Conservation (phyloP, 2,113 vertebrate genomes). For the Sylvietta virens region DNA sequence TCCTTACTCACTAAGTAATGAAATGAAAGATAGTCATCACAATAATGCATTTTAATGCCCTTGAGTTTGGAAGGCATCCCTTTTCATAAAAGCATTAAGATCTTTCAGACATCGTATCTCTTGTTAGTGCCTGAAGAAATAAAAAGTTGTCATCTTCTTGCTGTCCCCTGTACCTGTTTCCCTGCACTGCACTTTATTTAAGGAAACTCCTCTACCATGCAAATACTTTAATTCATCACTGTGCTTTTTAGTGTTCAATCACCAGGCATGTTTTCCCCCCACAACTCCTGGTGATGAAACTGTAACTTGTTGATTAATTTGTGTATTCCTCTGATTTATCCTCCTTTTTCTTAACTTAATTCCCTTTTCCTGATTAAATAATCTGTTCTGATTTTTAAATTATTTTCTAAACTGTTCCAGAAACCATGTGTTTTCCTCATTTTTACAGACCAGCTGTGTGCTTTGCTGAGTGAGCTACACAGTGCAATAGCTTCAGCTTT, state of each 20-base stretch:
- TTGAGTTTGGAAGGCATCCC: not conserved
- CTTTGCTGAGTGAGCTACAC: slow-evolving; percentile 28
- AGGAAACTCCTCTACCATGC: not conserved
- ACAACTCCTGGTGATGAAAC: not conserved
- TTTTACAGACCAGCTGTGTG: slow-evolving; percentile 2
- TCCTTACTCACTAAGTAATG: not conserved
- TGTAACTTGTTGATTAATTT: not conserved
- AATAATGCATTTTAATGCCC: not conserved
- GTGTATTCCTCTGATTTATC: not conserved
- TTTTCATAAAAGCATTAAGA: not conserved
- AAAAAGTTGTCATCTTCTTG: not conserved
- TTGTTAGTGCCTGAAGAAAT: not conserved
- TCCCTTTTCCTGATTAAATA: not conserved
- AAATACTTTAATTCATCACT: not conserved
- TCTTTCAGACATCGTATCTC: not conserved
- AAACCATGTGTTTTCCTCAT: not conserved
- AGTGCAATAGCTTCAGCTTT: not conserved
- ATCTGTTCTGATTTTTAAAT: not conserved
- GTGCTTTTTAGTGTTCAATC: not conserved
- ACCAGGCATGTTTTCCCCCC: not conserved
- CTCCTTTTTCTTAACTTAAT: not conserved
- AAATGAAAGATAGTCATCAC: not conserved
- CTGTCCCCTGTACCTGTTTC: not conserved
- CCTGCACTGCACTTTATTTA: not conserved
- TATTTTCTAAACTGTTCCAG: slow-evolving; percentile 4